Evolutionary conservation across 2,888 invertebrate genomes (phyloP), one percentile per base, ranked within the genome.

Genomic region (Diadegma fenestrale): DNA sequence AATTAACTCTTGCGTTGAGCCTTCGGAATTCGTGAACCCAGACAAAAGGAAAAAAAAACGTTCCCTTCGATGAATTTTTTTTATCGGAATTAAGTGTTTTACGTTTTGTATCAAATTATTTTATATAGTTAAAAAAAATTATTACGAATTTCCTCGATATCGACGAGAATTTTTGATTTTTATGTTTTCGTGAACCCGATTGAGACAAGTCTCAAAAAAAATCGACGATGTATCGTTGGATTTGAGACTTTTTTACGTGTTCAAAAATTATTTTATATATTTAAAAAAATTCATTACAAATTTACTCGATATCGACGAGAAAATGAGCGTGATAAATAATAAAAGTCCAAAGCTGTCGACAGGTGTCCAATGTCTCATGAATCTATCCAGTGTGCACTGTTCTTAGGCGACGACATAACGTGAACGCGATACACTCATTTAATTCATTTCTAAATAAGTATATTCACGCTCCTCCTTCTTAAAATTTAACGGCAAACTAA

Each of bases 311-410:
- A 71, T 76, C 72, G 22, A 63, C 48, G 51, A 26, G 68, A 80
- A 78, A 87, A 84, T 87, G 84, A 86, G 81, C 82, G 64, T 61
- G 80, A 83, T 84, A 78, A 86, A 87, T 87, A 84, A 86, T 87
- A 54, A 45, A 86, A 79, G 76, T 37, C 79, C 80, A 82, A 86
- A 84, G 82, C 82, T 63, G 68, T 64, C 84, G 80, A 87, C 87
- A 87, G 87, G 86, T 87, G 87, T 69, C 48, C 75, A 41, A 43
- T 80, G 75, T 87, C 87, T 81, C 87, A 87, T 84, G 84, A 79
- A 64, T 82, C 61, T 66, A 54, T 48, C 26, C 61, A 26, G 45
- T 66, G 41, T 83, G 75, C 61, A 83, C 45, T 41, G 69, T 30
- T 83, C 73, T 79, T 75, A 45, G 63, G 78, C 69, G 73, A 71